Base-by-base conservation (phyloP, 2,113 vertebrate genomes). In the Sceloporus undulatus region DNA sequence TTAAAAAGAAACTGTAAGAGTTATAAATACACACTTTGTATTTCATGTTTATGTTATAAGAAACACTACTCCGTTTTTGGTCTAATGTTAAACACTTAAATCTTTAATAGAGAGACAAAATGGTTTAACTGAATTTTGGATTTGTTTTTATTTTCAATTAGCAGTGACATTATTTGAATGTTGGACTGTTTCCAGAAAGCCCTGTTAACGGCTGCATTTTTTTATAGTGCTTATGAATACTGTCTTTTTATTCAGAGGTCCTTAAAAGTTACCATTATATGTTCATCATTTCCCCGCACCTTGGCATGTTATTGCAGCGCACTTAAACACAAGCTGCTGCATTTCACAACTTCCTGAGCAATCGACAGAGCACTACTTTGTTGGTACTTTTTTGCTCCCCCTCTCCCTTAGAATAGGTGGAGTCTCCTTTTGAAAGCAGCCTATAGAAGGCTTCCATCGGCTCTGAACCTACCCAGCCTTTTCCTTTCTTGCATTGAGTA, bases 281-380 rank as follows among this genome's bases (percentile, higher is more conserved):
- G 54, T 87, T 79, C 73, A 42, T 48, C n/a, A 68, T 75, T 70
- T 19, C 1, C 1, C 21, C 71, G 54, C 70, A 9, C 48, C 70
- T 65, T 86, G 83, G 82, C 81, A 38, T 84, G 85, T 76, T 90
- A 74, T 56, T 85, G 62, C 83, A 89, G n/a, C 8, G 74, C 86
- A 83, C 78, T 79, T 87, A 73, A 74, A 86, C 21, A 16, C 66
- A 38, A 85, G 29, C 88, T 75, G 65, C 86, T 85, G 5, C 83
- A 74, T 88, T 92, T 90, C 86, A 85, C 91, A 90, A 86, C 62
- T 48, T 86, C 68, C 89, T 87, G 93, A 79, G 88, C 34, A 59
- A 87, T 73, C 38, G 42, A 87, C 91, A 88, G 78, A 86, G 85
- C 38, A 42, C 48, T 11, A 82, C 88, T 85, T 76, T 87, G 87